These are phyloP conservation scores for Tenrec ecaudatus DNA, from an alignment of 2,113 vertebrate species.

Conservation along the genomic window DNA sequence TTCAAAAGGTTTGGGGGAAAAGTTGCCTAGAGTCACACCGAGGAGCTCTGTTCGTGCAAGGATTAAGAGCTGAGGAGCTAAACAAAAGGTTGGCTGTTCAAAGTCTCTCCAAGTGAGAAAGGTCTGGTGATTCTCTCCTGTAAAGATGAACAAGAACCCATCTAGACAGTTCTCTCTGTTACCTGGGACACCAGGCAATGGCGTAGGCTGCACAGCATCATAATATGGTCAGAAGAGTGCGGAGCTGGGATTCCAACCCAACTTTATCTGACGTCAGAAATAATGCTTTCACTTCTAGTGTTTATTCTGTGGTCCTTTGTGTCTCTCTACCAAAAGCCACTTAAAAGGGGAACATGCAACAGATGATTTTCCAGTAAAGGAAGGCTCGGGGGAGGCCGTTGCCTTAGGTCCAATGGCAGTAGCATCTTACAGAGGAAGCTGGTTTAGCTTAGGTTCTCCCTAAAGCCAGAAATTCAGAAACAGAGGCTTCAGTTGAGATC, in stretches of 20 bases:
- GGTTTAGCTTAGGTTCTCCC: neutral
- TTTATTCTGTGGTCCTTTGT: neutral
- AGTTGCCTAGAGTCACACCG: neutral
- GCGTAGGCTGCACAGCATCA: neutral
- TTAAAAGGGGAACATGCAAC: neutral
- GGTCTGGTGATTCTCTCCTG: neutral
- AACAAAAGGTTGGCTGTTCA: neutral
- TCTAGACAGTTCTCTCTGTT: neutral
- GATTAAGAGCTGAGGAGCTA: neutral
- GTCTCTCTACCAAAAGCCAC: neutral
- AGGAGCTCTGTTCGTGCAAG: neutral
- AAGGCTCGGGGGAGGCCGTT: neutral
- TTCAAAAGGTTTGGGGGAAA: neutral
- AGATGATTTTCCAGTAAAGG: neutral
- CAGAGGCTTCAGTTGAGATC: neutral
- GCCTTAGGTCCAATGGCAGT: fast-evolving
- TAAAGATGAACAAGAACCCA: neutral
- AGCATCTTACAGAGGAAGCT: neutral
- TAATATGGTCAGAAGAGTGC: neutral
- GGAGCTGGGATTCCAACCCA: neutral
- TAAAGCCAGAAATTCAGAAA: neutral
- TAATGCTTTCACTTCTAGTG: neutral
- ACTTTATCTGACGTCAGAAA: neutral
- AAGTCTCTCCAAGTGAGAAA: neutral
- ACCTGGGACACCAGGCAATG: neutral